Evolutionary conservation across 2,888 invertebrate genomes (phyloP).

Genomic region (Norana najaformis): DNA sequence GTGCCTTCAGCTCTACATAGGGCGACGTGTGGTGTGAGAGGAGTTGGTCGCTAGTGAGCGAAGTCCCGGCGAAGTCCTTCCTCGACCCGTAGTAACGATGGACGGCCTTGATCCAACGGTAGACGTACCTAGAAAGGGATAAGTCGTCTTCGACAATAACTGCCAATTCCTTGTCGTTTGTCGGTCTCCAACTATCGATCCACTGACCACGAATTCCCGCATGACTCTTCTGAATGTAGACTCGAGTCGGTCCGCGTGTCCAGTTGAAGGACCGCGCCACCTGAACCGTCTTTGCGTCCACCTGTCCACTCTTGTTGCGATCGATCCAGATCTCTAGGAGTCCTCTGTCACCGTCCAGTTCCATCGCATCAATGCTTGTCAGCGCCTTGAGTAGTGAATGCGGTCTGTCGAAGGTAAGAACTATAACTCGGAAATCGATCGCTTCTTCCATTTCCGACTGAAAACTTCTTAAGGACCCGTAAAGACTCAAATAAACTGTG

Average conservation of each 20-base stretch:
- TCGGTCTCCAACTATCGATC: conserved; percentile 49
- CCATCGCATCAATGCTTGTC: conserved; percentile 40
- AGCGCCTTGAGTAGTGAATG: conserved; percentile 42
- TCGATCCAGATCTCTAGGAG: conserved; percentile 48
- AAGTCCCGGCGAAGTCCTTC: conserved; percentile 45
- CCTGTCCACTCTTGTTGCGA: conserved; percentile 31
- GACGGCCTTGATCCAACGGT: conserved; percentile 49
- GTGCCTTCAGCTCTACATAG: neutral
- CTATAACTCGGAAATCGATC: conserved; percentile 41
- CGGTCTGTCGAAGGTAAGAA: conserved; percentile 38
- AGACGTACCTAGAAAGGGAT: conserved; percentile 49
- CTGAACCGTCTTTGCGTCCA: conserved; percentile 39
- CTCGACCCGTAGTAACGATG: conserved; percentile 47
- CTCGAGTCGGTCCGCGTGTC: conserved; percentile 39
- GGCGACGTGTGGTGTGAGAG: neutral
- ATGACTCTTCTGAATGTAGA: conserved; percentile 42
- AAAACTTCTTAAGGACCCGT: neutral
- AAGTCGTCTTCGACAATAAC: conserved; percentile 53
- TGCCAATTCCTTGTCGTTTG: conserved; percentile 47
- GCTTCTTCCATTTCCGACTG: neutral
- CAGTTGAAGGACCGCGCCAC: conserved; percentile 43
- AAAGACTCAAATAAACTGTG: neutral
- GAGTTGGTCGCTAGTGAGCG: neutral
- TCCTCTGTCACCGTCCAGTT: conserved; percentile 40
- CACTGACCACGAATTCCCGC: conserved; percentile 48